Evolutionary conservation across 1,140 invertebrate species (phyloP).

Genomic region (Drosophila kurseongensis): DNA sequence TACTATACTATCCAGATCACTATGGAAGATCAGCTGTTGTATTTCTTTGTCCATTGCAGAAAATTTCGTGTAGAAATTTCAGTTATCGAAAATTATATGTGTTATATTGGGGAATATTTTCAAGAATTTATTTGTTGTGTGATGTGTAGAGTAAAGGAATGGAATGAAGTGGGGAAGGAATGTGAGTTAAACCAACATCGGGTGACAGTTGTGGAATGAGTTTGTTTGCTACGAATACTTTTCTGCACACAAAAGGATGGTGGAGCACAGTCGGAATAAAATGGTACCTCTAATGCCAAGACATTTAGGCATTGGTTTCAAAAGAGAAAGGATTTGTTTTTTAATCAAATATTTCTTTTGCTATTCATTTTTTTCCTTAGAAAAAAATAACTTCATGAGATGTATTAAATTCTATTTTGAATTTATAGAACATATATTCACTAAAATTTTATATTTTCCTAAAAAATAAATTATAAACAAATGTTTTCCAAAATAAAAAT

Average conservation of each 20-base stretch:
- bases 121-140: constrained; percentile 26
- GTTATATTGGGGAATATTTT: constrained; percentile 18
- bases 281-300: too few species aligned
- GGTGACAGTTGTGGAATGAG: constrained; percentile 13
- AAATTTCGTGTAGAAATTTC: constrained; percentile 30
- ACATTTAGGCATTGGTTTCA: too few species aligned
- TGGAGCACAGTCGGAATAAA: background rate
- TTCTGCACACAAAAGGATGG: background rate
- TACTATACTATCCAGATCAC: background rate
- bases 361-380: too few species aligned
- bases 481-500: too few species aligned
- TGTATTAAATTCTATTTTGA: too few species aligned
- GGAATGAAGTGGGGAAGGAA: constrained; percentile 14
- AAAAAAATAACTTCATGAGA: too few species aligned
- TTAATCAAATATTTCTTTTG: too few species aligned
- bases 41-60: constrained; percentile 30
- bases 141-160: constrained; percentile 24
- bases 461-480: too few species aligned
- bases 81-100: constrained; percentile 21
- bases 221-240: constrained; percentile 16
- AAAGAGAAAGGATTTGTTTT: too few species aligned
- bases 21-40: background rate
- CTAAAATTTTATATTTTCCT: too few species aligned
- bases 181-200: constrained; percentile 6
- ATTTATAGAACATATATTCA: too few species aligned